Percentiles rank a stretch among this genome's conserved stretches.
phyloP scores from a whole-genome alignment of 2,113 vertebrate species.

The Strigops habroptila region DNA sequence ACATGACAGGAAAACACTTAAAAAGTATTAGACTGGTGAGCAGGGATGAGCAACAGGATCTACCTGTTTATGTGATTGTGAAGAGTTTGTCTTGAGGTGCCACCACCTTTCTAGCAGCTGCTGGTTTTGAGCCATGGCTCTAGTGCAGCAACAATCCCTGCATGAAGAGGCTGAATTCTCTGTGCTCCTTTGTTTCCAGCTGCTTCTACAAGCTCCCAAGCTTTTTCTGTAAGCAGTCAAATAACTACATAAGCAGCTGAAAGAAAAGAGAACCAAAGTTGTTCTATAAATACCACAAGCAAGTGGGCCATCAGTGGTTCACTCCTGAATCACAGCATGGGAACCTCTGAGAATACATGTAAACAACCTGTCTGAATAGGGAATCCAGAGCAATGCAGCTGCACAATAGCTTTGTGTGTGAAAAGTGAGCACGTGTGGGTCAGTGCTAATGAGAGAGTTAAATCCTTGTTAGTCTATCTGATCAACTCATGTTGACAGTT shows the following conservation, averaged over 20 bases:
- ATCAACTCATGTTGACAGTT: fast-evolving
- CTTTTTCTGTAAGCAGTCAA: neutral
- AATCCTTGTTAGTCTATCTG: neutral
- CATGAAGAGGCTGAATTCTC: neutral
- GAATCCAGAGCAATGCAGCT: neutral
- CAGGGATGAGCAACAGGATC: neutral
- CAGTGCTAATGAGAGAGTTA: neutral
- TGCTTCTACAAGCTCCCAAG: neutral
- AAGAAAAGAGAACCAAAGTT: neutral
- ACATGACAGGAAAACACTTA: neutral
- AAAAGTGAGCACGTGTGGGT: neutral
- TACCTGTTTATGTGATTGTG: neutral
- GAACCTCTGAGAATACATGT: neutral
- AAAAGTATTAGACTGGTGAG: neutral
- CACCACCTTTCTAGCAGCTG: neutral
- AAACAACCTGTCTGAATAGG: neutral
- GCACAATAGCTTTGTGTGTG: neutral
- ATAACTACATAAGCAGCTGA: neutral
- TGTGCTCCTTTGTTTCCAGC: neutral
- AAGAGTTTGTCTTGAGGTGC: neutral
- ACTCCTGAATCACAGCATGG: neutral
- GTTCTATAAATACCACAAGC: neutral
- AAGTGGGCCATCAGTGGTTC: neutral
- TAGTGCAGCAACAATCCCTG: neutral
- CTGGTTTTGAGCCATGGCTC: neutral